Evolutionary conservation across 2,888 invertebrate genomes (phyloP), one percentile per base, ranked within the genome.

Genomic region (Melanotus villosus): DNA sequence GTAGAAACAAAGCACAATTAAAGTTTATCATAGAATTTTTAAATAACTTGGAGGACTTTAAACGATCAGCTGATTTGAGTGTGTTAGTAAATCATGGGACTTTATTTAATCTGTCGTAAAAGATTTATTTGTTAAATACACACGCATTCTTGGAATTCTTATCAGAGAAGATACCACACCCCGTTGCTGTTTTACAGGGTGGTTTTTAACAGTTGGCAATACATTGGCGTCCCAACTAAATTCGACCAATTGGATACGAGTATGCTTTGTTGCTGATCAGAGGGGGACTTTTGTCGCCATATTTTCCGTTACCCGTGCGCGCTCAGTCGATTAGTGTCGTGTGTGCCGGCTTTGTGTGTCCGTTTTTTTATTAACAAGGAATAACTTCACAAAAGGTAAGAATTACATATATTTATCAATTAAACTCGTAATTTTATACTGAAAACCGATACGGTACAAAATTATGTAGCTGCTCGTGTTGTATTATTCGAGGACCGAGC

Each of bases 251-350:
- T 21, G 26, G 26, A 50, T 18, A 10, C 9, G 19, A 68, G 59
- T 64, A 41, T 43, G 19, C 12, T 57, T 62, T 72, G 77, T 80
- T 78, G 71, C 58, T 67, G 65, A 68, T 69, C 60, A 68, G 78
- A 76, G 77, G 79, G 78, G 76, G 77, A 57, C 56, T 54, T 26
- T 73, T 74, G 71, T 78, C 82, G 81, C 83, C 83, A 83, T 82
- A 77, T 82, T 82, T 80, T 80, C 79, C 81, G 73, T 78, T 75
- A 80, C 79, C 81, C 78, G 76, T 82, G 82, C 83, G 83, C 83
- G 81, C 78, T 81, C 78, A 83, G 82, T 83, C 77, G 77, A 76
- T 80, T 75, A 70, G 75, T 73, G 72, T 71, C 75, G 75, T 73
- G 75, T 66, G 74, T 74, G 76, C 68, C 70, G 77, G 73, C 77